These are phyloP conservation scores for Nebria brevicollis DNA, from an alignment of 2,888 invertebrate genomes.

Conservation along the genomic window DNA sequence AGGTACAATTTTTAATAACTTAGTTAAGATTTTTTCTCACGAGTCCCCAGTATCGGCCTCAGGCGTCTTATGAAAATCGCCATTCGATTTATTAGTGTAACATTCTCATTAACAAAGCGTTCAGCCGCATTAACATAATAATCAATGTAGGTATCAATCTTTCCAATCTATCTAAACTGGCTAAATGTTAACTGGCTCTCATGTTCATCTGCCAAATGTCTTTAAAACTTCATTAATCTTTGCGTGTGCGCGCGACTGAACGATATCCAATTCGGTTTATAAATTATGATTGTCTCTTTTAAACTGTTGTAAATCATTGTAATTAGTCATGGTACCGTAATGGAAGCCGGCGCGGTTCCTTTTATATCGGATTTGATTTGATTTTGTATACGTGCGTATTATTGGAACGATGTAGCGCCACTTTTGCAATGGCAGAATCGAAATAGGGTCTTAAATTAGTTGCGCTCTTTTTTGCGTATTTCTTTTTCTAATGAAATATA, in stretches of 20 bases:
- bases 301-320: constrained; percentile 39
- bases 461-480: no score
- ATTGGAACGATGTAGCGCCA: constrained; percentile 5
- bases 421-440: not conserved
- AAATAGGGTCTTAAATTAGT: not conserved
- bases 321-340: constrained; percentile 36
- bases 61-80: not conserved
- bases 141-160: constrained; percentile 1
- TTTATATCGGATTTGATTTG: constrained; percentile 12
- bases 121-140: not conserved
- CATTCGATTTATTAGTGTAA: constrained; percentile 1
- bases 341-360: constrained; percentile 28
- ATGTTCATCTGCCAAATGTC: constrained; percentile 13
- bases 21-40: not conserved
- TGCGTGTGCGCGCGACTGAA: constrained; percentile 6
- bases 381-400: constrained; percentile 6
- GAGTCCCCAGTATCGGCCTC: not conserved
- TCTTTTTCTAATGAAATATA: no score
- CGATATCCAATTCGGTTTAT: constrained; percentile 30
- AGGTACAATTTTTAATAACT: not conserved
- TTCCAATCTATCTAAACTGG: constrained; percentile 9
- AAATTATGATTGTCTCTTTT: constrained; percentile 37
- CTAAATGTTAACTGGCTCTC: constrained; percentile 17
- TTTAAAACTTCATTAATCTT: constrained; percentile 34
- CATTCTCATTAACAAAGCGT: not conserved